Evolutionary conservation across 2,888 invertebrate species (phyloP), one percentile per base, ranked within the genome.

Genomic region (Lycaena phlaeas): DNA sequence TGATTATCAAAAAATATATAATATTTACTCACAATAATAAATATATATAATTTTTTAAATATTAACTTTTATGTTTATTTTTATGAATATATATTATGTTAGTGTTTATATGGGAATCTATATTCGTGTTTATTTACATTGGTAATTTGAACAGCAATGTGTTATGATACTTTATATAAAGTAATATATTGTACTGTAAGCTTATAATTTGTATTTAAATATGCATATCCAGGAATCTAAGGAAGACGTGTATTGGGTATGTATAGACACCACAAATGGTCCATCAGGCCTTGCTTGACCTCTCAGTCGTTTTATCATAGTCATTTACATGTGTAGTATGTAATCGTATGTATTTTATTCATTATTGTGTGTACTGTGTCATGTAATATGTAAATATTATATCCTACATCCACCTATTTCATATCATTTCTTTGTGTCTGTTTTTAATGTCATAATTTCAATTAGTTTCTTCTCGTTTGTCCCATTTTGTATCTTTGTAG

Each of bases 201-300:
- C 17, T 14, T 29, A 17, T 29, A 22, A 15, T 26, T 28, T 31
- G 12, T 25, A 17, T 28, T 43, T 18, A 36, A 15, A 43, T 37
- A 59, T 57, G 75, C 74, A 46, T 56, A 49, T 60, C 68, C 70
- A 78, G 82, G 76, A 65, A 47, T 30, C 56, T 42, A 63, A 63
- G 51, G 68, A 63, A 55, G 64, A 68, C 50, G 55, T 59, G 37
- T 79, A 77, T 62, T 81, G 82, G 82, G 82, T 82, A 82, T 64
- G 82, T 82, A 50, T 40, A 27, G 12, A 30, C 25, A 30, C 7
- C 4, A 34, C 4, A 34, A 7, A 22, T 34, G 6, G 22, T 30
- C 12, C n/a, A n/a, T 12, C 25, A n/a, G 2, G 9, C 38, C 38
- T 26, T 36, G 42, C 36, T 44, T 44, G 27, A 42, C 30, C 10